phyloP scores from a whole-genome alignment of 2,113 vertebrate species.

The Phainopepla nitens region DNA sequence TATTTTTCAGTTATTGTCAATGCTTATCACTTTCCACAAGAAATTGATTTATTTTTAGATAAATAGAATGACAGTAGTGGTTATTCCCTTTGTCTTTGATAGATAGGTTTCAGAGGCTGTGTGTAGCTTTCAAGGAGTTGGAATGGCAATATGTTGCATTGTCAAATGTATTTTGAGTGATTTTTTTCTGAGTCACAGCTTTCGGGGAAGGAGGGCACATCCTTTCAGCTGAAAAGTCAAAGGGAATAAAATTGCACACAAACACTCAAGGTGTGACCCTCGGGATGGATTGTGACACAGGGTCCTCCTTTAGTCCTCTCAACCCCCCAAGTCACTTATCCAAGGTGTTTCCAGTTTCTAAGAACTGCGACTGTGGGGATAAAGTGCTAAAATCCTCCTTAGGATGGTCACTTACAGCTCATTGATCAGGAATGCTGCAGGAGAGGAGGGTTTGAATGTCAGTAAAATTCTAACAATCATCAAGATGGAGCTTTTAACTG shows the following conservation, averaged over 20 bases:
- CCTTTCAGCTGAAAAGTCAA: background rate
- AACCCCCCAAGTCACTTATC: background rate
- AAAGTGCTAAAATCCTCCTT: background rate
- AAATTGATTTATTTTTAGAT: conserved; percentile 15
- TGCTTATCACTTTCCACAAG: background rate
- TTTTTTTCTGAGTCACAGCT: background rate
- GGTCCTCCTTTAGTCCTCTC: background rate
- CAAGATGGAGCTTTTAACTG: background rate
- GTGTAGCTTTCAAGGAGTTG: background rate
- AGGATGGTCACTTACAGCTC: background rate
- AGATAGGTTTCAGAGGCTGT: background rate
- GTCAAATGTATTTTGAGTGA: background rate
- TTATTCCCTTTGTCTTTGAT: background rate
- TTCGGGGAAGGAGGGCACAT: background rate
- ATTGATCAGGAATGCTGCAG: background rate
- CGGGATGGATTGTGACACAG: background rate
- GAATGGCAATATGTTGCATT: background rate
- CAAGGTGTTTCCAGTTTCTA: background rate
- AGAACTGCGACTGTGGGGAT: background rate
- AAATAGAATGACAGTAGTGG: background rate
- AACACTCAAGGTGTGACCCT: background rate
- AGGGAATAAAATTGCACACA: background rate
- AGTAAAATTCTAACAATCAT: background rate
- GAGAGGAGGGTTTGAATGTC: background rate
- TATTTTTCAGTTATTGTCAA: background rate